These are phyloP conservation scores for Dysmachus trigonus DNA, from an alignment of 2,888 invertebrate genomes.

Conservation along the genomic window DNA sequence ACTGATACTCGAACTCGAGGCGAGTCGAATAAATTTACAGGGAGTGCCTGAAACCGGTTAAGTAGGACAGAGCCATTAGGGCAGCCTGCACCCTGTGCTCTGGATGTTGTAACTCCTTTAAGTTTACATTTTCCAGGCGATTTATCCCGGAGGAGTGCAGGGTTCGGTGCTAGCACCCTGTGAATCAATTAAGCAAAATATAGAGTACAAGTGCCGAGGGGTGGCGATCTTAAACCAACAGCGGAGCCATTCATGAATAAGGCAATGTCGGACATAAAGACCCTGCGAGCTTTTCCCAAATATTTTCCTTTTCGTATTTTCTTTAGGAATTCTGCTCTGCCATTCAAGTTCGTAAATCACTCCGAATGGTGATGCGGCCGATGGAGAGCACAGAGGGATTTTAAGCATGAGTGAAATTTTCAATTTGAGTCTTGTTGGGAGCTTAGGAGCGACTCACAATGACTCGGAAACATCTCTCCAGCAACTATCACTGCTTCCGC, in stretches of 20 bases:
- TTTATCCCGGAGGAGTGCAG: neutral
- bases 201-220: neutral
- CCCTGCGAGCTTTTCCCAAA: neutral
- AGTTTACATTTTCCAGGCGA: conserved; percentile 13
- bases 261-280: neutral
- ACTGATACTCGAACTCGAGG: neutral
- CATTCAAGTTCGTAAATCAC: neutral
- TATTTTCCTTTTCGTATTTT: conserved; percentile 18
- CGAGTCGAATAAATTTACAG: conserved; percentile 1
- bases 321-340: neutral
- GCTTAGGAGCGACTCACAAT: neutral
- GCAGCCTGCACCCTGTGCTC: conserved; percentile 3
- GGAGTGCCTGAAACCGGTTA: neutral
- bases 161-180: neutral
- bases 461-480: neutral
- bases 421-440: neutral
- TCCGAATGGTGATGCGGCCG: neutral
- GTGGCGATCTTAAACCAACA: neutral
- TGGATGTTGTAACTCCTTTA: neutral
- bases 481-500: neutral
- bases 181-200: conserved; percentile 23
- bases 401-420: conserved; percentile 14
- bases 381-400: neutral
- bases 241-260: neutral
- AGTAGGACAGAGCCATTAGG: neutral